Evolutionary conservation across 2,797 vertebrate species (phyloP).

Genomic region (Peromyscus attwateri): DNA sequence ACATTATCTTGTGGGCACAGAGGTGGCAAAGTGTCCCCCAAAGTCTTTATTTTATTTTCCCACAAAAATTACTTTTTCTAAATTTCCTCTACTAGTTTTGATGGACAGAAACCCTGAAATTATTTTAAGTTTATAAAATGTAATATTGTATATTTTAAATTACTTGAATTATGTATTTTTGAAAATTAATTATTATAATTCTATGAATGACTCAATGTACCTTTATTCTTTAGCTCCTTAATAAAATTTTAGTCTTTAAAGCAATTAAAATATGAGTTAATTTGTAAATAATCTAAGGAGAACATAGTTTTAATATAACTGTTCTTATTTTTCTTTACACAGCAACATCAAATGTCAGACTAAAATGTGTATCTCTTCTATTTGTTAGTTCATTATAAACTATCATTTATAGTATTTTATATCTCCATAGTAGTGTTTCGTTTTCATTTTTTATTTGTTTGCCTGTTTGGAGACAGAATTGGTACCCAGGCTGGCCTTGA

Average conservation of each 20-base stretch:
- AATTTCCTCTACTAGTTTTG: constrained; percentile 39
- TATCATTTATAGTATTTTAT: not conserved
- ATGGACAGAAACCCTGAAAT: constrained; percentile 13
- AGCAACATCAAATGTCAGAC: not conserved
- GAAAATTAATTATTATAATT: constrained; percentile 51
- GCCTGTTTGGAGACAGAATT: not conserved
- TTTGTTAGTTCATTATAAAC: not conserved
- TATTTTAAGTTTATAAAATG: constrained; percentile 52
- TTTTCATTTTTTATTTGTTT: not conserved
- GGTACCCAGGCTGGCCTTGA: not conserved
- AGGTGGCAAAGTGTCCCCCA: not conserved
- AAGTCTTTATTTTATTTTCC: constrained; percentile 36
- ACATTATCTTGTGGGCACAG: not conserved
- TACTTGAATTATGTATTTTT: constrained; percentile 5
- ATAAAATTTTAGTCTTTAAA: not conserved
- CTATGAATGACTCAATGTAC: not conserved
- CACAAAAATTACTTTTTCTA: constrained; percentile 23
- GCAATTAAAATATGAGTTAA: constrained; percentile 38
- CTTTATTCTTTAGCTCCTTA: not conserved
- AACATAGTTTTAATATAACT: constrained; percentile 13
- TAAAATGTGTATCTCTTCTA: not conserved
- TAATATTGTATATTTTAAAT: constrained; percentile 28
- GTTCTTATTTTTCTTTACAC: constrained; percentile 36
- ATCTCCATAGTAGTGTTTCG: not conserved
- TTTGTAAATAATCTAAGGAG: not conserved